Conservation (phyloP, 1,140 invertebrate genomes). For the Nasonia giraulti region DNA sequence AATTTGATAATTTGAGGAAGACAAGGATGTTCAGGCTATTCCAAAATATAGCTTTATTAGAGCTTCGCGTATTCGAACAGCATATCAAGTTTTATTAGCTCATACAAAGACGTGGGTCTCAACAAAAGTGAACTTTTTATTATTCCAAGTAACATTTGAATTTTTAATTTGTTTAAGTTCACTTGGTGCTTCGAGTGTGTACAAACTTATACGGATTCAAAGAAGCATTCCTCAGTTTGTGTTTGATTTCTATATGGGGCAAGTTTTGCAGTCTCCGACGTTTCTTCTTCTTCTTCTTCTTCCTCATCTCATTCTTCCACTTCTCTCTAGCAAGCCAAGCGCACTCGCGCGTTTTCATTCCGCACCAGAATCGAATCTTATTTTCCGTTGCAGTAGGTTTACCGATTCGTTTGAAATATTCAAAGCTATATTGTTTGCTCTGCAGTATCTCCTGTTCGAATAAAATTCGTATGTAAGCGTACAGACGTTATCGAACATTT, state of each 20-base stretch:
- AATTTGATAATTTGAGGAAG: neutral
- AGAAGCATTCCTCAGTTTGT: neutral
- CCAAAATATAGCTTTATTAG: too few species aligned
- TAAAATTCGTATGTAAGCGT: neutral
- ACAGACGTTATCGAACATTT: neutral
- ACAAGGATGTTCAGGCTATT: too few species aligned
- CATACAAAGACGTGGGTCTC: too few species aligned
- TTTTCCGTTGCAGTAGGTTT: conserved; percentile 9
- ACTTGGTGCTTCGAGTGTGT: neutral
- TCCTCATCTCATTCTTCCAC: neutral
- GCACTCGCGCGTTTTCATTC: neutral
- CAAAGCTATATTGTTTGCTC: neutral
- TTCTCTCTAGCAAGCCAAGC: neutral
- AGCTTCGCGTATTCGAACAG: too few species aligned
- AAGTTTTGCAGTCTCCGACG: neutral
- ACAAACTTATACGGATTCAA: neutral
- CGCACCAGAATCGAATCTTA: neutral
- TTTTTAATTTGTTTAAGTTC: conserved; percentile 9
- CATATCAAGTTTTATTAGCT: too few species aligned
- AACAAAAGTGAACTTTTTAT: neutral
- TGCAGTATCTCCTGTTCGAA: neutral
- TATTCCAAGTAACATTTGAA: neutral
- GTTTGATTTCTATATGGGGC: neutral
- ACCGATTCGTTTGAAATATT: neutral
- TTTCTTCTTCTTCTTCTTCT: neutral